Percentiles rank a stretch among this genome's conserved stretches.
Evolutionary conservation across 2,888 invertebrate species (phyloP).

Genomic region (Mesochorus sp.): DNA sequence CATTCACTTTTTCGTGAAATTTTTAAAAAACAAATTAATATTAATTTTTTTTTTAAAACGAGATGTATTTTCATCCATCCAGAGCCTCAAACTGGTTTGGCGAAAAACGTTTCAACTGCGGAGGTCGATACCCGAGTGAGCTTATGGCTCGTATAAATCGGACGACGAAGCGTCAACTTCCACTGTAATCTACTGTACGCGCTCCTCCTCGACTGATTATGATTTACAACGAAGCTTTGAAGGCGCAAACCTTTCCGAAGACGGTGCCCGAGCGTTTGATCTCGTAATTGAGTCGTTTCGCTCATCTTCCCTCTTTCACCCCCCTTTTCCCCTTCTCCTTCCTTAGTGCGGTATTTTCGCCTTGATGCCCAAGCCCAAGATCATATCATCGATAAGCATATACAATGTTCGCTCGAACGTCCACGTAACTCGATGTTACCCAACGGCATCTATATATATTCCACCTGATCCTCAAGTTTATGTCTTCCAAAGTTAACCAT

Average conservation of each 20-base stretch:
- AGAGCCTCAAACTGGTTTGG: slow-evolving; percentile 77
- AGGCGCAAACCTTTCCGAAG: slow-evolving; percentile 12
- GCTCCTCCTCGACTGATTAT: slow-evolving; percentile 69
- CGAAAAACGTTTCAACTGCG: slow-evolving; percentile 78
- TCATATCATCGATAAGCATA: slow-evolving; percentile 34
- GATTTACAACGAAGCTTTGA: slow-evolving; percentile 73
- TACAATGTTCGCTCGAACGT: neutral
- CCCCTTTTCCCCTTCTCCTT: no score
- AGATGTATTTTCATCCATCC: no score
- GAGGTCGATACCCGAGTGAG: slow-evolving; percentile 63
- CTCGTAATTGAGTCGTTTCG: slow-evolving; percentile 74
- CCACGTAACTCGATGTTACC: slow-evolving; percentile 15
- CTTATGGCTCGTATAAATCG: slow-evolving; percentile 54
- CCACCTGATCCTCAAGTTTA: neutral
- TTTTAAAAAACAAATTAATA: no score
- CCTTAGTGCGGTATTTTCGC: slow-evolving; percentile 63
- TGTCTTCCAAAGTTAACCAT: no score
- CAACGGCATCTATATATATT: neutral
- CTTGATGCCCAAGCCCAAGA: slow-evolving; percentile 56
- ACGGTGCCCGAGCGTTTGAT: slow-evolving; percentile 70
- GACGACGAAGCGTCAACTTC: slow-evolving; percentile 44
- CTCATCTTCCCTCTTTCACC: slow-evolving; percentile 43
- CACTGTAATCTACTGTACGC: slow-evolving; percentile 21
- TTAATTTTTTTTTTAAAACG: slow-evolving; percentile 61
- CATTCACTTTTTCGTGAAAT: no score